These are phyloP conservation scores for Zalophus californianus DNA, from an alignment of 2,797 vertebrate genomes.

Conservation along the genomic window DNA sequence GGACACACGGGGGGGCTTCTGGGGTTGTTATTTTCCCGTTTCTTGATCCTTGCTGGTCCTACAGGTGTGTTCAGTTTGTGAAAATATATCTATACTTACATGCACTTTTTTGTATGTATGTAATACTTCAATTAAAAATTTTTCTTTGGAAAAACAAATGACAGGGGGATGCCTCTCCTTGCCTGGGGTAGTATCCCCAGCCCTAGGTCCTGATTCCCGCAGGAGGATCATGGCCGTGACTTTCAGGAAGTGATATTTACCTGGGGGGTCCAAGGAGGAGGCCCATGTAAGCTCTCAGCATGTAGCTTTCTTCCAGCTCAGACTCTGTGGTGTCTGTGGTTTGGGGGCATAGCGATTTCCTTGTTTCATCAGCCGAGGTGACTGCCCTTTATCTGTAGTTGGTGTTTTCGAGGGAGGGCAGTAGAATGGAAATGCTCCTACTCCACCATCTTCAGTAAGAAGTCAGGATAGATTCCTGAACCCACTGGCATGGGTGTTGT, in stretches of 20 bases:
- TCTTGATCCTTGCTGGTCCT: neutral
- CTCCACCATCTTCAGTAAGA: neutral
- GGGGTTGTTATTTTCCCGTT: neutral
- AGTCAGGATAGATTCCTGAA: neutral
- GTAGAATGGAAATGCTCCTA: neutral
- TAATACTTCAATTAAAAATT: neutral
- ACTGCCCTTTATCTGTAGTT: neutral
- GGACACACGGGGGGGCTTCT: neutral
- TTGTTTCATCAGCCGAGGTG: accelerated
- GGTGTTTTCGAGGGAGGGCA: neutral
- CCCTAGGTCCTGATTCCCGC: neutral
- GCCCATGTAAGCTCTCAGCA: neutral
- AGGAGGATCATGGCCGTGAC: neutral
- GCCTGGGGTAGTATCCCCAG: neutral
- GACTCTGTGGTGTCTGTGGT: neutral
- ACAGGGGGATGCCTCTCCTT: neutral
- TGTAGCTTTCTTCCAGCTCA: neutral
- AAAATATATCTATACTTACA: neutral
- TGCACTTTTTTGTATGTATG: neutral
- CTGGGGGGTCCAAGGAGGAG: neutral
- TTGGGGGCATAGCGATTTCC: neutral
- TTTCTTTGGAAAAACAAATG: neutral
- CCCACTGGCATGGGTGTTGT: neutral
- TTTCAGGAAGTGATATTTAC: neutral
- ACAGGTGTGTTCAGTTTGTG: neutral